Evolutionary conservation across 2,113 vertebrate species (phyloP).

Genomic region (Gracilinanus agilis): DNA sequence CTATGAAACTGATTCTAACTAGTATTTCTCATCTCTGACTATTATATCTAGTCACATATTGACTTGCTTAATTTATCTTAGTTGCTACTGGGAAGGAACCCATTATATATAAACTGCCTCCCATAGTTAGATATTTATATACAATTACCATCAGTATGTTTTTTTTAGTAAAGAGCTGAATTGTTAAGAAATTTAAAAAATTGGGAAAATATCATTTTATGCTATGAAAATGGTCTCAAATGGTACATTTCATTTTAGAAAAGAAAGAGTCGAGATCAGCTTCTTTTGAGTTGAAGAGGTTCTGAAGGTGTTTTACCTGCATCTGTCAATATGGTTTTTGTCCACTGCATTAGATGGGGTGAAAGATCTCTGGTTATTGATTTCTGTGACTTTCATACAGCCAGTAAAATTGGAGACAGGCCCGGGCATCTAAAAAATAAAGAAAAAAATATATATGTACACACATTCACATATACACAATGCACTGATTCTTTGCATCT

Average conservation of each 20-base stretch:
- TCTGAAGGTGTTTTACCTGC: constrained; percentile 86
- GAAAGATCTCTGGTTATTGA: constrained; percentile 88
- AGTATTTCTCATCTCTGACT: background rate
- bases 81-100: constrained; percentile 36
- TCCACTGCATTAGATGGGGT: constrained; percentile 82
- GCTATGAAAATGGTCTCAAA: constrained; percentile 52
- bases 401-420: constrained; percentile 90
- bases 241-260: background rate
- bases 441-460: background rate
- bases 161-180: constrained; percentile 34
- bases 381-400: constrained; percentile 89
- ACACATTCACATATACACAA: background rate
- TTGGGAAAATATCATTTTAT: background rate
- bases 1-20: background rate
- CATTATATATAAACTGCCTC: constrained; percentile 40
- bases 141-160: constrained; percentile 23
- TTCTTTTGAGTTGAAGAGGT: constrained; percentile 66
- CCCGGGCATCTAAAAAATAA: constrained; percentile 81
- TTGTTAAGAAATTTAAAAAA: constrained; percentile 34
- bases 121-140: constrained; percentile 46
- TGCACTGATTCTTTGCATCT: constrained; percentile 25
- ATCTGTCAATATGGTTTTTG: constrained; percentile 85
- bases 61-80: constrained; percentile 21
- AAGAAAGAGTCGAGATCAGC: constrained; percentile 24
- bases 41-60: background rate